Evolutionary conservation across 2,113 vertebrate species (phyloP), one percentile per base, ranked within the genome.

Genomic region (Cisticola juncidis): DNA sequence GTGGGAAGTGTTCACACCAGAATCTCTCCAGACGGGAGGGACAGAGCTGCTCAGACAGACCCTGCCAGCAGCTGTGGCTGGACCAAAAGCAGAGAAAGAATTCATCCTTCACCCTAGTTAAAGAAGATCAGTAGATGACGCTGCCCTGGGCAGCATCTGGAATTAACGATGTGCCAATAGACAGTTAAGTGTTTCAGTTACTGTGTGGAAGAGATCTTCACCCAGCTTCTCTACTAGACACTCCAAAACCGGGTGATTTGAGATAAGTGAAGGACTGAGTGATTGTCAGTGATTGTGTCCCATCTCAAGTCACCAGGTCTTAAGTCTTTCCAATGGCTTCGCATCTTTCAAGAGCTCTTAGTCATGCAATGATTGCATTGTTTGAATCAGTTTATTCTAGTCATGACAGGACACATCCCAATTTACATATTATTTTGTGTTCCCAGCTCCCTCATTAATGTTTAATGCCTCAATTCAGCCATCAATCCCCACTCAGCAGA

Each of bases 381-480:
- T 83, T 95, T 81, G 86, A 92, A 94, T 90, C 82, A 71, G 86
- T 93, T 90, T 40, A 12, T 77, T 93, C 95, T 28, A 83, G 92
- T 81, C 82, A 22, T 0, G 4, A 83, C 31, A 36, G 56, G 26
- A 81, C 94, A 90, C 61, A 74, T 92, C 80, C 88, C 28, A 7
- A 93, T 95, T 96, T 96, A 35, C 95, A 93, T 94, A 94, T 26
- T 45, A 12, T 76, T 96, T 86, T 83, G 79, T 82, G 62, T 88
- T 97, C 76, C 76, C 85, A 86, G 71, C 54, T 88, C 79, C 33
- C 13, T 95, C 76, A 81, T 92, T 93, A 94, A 58, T 86, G 79
- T 82, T 95, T 96, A 95, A 94, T 73, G 58, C 87, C 54, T 93
- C 88, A 80, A 93, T 94, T 95, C 76, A 92, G 71, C 44, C 90